Evolutionary conservation across 2,888 invertebrate genomes (phyloP).

Genomic region (Pimpla rufipes): DNA sequence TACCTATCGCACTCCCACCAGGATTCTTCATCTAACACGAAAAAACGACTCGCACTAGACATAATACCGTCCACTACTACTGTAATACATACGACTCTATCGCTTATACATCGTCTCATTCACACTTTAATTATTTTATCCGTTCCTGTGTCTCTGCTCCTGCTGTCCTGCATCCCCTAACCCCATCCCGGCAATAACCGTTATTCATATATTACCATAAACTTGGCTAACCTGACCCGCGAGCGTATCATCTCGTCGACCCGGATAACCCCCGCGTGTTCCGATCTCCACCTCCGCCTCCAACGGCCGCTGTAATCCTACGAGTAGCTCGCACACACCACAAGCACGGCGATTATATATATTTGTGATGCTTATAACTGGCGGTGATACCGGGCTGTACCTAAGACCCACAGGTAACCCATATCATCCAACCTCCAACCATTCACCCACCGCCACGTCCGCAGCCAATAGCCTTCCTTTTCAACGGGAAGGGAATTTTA

Average conservation of each 20-base stretch:
- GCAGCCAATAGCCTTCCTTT: slow-evolving; percentile 58
- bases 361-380: slow-evolving; percentile 10
- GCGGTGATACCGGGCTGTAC: slow-evolving; percentile 35
- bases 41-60: slow-evolving; percentile 14
- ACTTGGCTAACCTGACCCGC: slow-evolving; percentile 53
- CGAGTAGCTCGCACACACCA: slow-evolving; percentile 18
- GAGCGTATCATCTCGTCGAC: slow-evolving; percentile 50
- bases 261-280: slow-evolving; percentile 34
- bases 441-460: slow-evolving; percentile 36
- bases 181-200: slow-evolving; percentile 49
- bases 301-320: slow-evolving; percentile 24
- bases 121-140: slow-evolving; percentile 15
- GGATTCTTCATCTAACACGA: slow-evolving; percentile 25
- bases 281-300: slow-evolving; percentile 16
- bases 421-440: slow-evolving; percentile 36
- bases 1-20: not conserved
- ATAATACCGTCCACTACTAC: not conserved
- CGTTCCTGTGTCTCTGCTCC: slow-evolving; percentile 12
- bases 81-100: not conserved
- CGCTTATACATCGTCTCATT: not conserved
- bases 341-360: slow-evolving; percentile 6
- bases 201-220: slow-evolving; percentile 65
- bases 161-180: slow-evolving; percentile 10
- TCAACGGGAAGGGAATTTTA: slow-evolving; percentile 52
- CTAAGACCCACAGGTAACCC: slow-evolving; percentile 52